phyloP scores from a whole-genome alignment of 2,797 vertebrate genomes.

The Paguma larvata region DNA sequence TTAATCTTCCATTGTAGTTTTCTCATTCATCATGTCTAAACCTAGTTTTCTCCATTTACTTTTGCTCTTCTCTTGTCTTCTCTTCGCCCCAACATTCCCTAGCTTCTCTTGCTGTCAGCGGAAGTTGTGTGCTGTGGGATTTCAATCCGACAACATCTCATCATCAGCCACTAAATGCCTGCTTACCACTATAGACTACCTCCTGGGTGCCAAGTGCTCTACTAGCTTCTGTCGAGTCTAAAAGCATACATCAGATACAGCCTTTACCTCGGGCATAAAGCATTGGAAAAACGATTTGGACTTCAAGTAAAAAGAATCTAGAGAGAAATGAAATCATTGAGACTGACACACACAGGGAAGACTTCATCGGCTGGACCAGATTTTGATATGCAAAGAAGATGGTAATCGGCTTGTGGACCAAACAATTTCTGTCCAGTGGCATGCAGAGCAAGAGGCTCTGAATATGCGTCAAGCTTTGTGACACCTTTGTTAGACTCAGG shows the following conservation, averaged over 20 bases:
- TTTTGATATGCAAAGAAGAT: background rate
- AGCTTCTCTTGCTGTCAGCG: background rate
- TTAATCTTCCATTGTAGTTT: background rate
- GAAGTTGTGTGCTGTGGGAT: background rate
- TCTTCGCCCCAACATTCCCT: background rate
- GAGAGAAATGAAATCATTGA: background rate
- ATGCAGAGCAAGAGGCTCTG: background rate
- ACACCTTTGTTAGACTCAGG: background rate
- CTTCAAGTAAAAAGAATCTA: slow-evolving; percentile 14
- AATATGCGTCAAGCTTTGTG: background rate
- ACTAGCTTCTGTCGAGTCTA: background rate
- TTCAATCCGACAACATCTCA: background rate
- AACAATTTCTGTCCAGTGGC: background rate
- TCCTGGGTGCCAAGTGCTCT: background rate
- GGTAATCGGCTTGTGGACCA: background rate
- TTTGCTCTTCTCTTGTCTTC: background rate
- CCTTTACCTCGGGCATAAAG: background rate
- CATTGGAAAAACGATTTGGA: slow-evolving; percentile 18
- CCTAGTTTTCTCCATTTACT: background rate
- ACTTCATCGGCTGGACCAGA: background rate
- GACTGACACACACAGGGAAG: background rate
- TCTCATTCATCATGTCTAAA: background rate
- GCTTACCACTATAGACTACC: background rate
- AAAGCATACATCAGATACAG: background rate
- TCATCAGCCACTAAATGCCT: background rate